A percentile compares a stretch with the other conserved stretches of the same genome.
phyloP scores from a whole-genome alignment of 2,888 invertebrate species.

The Pyrrhia umbra region DNA sequence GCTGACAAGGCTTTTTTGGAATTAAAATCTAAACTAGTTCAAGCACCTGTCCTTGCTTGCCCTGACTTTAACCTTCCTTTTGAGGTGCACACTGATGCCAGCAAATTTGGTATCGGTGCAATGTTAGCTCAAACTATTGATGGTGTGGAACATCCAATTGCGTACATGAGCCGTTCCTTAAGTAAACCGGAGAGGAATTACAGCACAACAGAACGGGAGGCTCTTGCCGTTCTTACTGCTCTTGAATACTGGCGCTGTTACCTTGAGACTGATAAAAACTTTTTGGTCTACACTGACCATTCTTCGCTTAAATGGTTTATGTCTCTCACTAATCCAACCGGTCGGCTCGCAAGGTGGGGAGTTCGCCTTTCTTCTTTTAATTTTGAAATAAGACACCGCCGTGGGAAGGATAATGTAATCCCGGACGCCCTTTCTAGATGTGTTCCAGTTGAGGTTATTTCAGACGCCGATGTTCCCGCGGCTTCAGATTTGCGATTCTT shows the following conservation, averaged over 20 bases:
- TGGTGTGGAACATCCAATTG: conserved; percentile 6
- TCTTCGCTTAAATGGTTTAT: conserved; percentile 2
- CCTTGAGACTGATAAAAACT: no score
- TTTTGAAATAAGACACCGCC: conserved; percentile 18
- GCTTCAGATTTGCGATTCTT: conserved; percentile 7
- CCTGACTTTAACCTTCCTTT: neutral
- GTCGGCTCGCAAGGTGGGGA: conserved; percentile 27
- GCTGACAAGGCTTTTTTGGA: neutral
- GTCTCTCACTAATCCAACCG: conserved; percentile 22
- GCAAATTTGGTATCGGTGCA: neutral
- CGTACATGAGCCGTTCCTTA: conserved; percentile 1
- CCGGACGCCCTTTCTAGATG: conserved; percentile 4
- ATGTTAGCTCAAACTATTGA: conserved; percentile 6
- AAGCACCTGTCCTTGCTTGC: neutral
- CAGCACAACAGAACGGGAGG: neutral
- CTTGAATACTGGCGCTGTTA: no score
- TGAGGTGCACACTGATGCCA: neutral
- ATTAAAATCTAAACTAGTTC: neutral
- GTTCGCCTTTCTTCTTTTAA: conserved; percentile 20
- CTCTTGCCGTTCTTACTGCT: neutral
- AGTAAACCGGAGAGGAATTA: neutral
- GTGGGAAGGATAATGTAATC: conserved; percentile 12
- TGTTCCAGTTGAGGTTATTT: conserved; percentile 10
- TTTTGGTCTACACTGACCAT: no score
- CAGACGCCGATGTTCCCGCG: conserved; percentile 7